These are phyloP conservation scores for Branchellion lobata DNA, from an alignment of 2,888 invertebrate genomes.

Conservation along the genomic window DNA sequence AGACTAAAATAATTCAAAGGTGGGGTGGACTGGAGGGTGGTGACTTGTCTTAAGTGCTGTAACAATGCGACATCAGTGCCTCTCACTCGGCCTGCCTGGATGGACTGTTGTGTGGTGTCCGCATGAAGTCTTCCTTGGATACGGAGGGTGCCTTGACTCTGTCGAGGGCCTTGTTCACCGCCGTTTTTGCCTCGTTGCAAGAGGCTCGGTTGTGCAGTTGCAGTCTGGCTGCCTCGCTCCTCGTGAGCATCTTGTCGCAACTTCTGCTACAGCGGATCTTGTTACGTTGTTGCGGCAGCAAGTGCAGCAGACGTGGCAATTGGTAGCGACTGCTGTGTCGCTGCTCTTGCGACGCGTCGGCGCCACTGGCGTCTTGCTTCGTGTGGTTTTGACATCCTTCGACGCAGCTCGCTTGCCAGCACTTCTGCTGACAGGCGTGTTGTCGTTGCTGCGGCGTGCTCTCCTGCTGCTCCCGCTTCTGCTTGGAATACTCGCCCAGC, in stretches of 20 bases:
- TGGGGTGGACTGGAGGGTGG: too few species aligned
- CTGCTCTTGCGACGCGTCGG: neutral
- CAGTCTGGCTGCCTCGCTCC: neutral
- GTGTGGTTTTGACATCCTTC: too few species aligned
- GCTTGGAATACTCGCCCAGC: constrained; percentile 44
- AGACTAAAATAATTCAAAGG: too few species aligned
- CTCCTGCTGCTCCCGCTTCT: neutral
- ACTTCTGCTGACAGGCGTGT: neutral
- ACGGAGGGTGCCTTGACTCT: neutral
- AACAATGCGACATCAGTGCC: too few species aligned
- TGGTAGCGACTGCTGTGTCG: neutral
- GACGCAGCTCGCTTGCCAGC: neutral
- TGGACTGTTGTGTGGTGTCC: neutral
- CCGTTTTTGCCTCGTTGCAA: neutral
- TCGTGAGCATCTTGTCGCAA: constrained; percentile 2
- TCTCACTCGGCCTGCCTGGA: too few species aligned
- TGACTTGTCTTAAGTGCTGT: too few species aligned
- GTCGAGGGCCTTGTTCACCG: neutral
- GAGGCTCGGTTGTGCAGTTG: neutral
- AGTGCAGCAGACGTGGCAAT: neutral
- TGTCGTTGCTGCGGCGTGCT: neutral
- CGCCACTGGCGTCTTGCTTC: neutral
- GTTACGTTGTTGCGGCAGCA: constrained; percentile 13
- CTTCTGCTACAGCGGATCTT: constrained; percentile 4
- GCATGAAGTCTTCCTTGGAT: constrained; percentile 3